Evolutionary conservation across 2,113 vertebrate species (phyloP), one percentile per base, ranked within the genome.

Genomic region (Loxodonta africana): DNA sequence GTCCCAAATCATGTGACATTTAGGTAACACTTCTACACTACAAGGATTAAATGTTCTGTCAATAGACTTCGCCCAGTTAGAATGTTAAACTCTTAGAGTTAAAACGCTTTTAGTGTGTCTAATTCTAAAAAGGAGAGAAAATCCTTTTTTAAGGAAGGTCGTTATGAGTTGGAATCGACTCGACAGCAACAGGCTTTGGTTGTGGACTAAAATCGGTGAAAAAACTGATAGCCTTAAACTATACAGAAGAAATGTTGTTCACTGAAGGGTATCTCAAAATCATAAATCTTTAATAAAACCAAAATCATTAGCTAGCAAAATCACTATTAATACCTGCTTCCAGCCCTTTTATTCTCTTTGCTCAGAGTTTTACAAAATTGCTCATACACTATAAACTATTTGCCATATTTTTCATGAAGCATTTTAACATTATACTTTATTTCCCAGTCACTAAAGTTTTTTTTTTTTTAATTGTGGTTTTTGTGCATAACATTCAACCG

Each of bases 401-500:
- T 51, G 15, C 41, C 67, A 73, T 67, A 44, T 57, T 62, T 69
- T 88, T 76, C 48, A 90, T 33, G 53, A 90, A 97, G 26, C 5
- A 33, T 33, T 83, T 91, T 96, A 90, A 33, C 62, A 73, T 33
- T 71, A 53, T 10, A 65, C 3, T 77, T 11, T 44, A 53, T 67
- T 96, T 90, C 63, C 41, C 41, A 41, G 28, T 60, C 33, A 76
- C 26, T 85, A 76, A 62, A 73, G 37, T 37, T 37, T 37, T 37
- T 82, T 46, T 83, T 87, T 95, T 57, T 1, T n/a, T 90, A 84
- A 88, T 60, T 91, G 51, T 71, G 41, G 69, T 23, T 86, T 93
- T 94, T 80, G 69, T 74, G 41, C 51, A 41, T 69, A 60, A 73
- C 20, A 51, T 62, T 77, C 53, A 87, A 2, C 65, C 46, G 17